phyloP scores from a whole-genome alignment of 1,140 invertebrate genomes.

The Aphelenchoides besseyi region DNA sequence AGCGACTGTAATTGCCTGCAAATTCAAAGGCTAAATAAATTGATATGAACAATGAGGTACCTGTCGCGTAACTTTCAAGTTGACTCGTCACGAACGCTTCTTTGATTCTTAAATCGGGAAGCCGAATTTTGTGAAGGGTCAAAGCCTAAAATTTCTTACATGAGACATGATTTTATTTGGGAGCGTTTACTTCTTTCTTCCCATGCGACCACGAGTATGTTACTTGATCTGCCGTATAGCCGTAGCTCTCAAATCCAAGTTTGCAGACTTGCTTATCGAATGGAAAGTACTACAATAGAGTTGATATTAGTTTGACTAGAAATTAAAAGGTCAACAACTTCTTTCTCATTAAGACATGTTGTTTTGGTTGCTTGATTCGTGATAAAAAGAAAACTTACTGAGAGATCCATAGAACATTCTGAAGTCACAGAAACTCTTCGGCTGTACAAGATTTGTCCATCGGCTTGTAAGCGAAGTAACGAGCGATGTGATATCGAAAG shows the following conservation, averaged over 20 bases:
- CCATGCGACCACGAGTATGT: constrained; percentile 55
- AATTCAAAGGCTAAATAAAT: neutral
- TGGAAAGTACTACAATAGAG: constrained; percentile 71
- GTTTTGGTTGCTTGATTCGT: no score
- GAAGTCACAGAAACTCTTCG: constrained; percentile 85
- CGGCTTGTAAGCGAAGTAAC: constrained; percentile 38
- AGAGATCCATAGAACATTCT: constrained; percentile 95
- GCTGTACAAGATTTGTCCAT: constrained; percentile 48
- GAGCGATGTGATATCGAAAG: constrained; percentile 53
- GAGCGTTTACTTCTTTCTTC: no score
- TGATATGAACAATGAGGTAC: constrained; percentile 23
- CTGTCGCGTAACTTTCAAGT: constrained; percentile 54
- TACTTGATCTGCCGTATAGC: constrained; percentile 62
- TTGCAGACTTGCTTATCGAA: constrained; percentile 93
- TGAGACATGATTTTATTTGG: no score
- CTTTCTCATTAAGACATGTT: no score
- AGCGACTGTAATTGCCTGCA: constrained; percentile 55
- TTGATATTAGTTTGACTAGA: no score
- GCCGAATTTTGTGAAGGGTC: constrained; percentile 53
- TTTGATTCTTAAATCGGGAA: constrained; percentile 59
- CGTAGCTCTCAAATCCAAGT: constrained; percentile 89
- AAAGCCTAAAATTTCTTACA: no score
- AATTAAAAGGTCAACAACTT: no score
- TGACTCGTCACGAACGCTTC: constrained; percentile 62
- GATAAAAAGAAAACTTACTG: constrained; percentile 89